Evolutionary conservation across 2,113 vertebrate species (phyloP).

Genomic region (Columba livia): DNA sequence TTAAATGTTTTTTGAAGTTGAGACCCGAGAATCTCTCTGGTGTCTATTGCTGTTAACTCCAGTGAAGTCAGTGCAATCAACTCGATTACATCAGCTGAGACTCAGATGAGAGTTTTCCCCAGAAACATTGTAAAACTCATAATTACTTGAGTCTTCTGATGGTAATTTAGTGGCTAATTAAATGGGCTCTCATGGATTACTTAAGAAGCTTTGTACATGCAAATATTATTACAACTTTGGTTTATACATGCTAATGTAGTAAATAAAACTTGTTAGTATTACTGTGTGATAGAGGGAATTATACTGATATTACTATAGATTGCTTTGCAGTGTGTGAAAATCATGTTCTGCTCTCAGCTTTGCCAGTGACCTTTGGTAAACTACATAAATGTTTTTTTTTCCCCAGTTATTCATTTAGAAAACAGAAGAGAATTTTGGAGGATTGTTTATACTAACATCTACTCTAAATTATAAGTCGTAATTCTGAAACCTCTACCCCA

Average conservation of each 20-base stretch:
- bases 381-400: not conserved
- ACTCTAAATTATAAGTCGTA: not conserved
- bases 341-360: not conserved
- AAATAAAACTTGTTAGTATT: not conserved
- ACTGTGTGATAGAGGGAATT: not conserved
- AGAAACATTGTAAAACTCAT: slow-evolving; percentile 5
- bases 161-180: slow-evolving; percentile 26
- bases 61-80: not conserved
- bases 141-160: slow-evolving; percentile 9
- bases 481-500: not conserved
- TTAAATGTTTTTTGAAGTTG: not conserved
- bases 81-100: not conserved
- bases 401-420: not conserved
- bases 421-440: not conserved
- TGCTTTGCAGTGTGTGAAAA: not conserved
- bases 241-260: not conserved
- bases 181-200: not conserved
- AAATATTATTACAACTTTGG: not conserved
- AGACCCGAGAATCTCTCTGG: not conserved
- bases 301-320: not conserved
- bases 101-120: not conserved
- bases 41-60: not conserved
- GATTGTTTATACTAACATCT: not conserved
- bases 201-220: not conserved
- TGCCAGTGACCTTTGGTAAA: not conserved